phyloP scores from a whole-genome alignment of 2,888 invertebrate species.

The Cetonia aurata region DNA sequence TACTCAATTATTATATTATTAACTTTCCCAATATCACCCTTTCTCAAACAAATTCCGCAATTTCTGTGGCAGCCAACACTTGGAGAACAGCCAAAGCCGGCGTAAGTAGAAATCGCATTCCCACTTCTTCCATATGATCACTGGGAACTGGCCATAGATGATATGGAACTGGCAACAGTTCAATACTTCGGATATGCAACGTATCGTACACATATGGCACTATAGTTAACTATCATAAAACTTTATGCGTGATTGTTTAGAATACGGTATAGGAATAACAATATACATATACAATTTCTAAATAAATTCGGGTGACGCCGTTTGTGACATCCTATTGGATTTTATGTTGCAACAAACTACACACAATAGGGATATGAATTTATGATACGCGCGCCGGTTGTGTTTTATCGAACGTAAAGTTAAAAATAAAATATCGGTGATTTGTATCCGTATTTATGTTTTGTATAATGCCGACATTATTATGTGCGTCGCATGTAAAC shows the following conservation, averaged over 20 bases:
- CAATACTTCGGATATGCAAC: constrained; percentile 16
- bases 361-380: constrained; percentile 5
- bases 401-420: not conserved
- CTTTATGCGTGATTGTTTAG: constrained; percentile 24
- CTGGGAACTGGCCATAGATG: too few relatives aligned
- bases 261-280: constrained; percentile 21
- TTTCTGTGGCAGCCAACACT: too few relatives aligned
- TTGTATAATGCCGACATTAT: not conserved
- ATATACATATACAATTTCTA: constrained; percentile 11
- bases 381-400: constrained; percentile 7
- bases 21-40: too few relatives aligned
- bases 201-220: constrained; percentile 18
- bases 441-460: not conserved
- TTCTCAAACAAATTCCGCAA: too few relatives aligned
- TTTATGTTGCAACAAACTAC: constrained; percentile 1
- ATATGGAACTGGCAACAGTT: constrained; percentile 10
- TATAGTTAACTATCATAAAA: constrained; percentile 33
- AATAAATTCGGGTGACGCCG: constrained; percentile 24
- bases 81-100: too few relatives aligned
- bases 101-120: too few relatives aligned
- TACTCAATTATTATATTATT: too few relatives aligned
- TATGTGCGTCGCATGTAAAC: not conserved
- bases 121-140: too few relatives aligned
- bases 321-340: constrained; percentile 31
- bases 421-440: not conserved